Evolutionary conservation across 2,113 vertebrate genomes (phyloP), one percentile per base, ranked within the genome.

Genomic region (Coptodon rendalli): DNA sequence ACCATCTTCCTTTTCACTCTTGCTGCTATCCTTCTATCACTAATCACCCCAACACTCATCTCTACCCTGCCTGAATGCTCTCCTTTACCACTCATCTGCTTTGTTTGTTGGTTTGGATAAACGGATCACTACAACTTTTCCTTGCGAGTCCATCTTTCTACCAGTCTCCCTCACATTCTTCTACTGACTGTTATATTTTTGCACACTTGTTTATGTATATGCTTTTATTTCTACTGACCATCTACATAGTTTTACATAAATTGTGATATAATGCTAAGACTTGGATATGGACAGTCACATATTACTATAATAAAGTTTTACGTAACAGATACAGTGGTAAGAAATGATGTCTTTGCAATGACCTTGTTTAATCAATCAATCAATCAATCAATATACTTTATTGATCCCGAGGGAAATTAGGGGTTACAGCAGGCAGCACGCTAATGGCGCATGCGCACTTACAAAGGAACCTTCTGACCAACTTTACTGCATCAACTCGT

Each of bases 81-180:
- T 68, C 19, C 11, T 22, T 68, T 5, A 38, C 61, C 19, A 22
- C 19, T 40, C 31, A 36, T 19, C 2, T 36, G 16, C 31, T 63
- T 19, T 63, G 6, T 34, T 63, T 36, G 31, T 63, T 63, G 59
- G 9, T 63, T 63, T 59, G 27, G 56, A 59, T 59, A 59, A 59
- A 31, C 27, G 2, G 56, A 29, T 29, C 56, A 63, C 59, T 63
- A 19, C 16, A 34, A 34, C 59, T 36, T 34, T 9, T 40, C 19
- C 19, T 68, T 13, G 19, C 6, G 0, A 0, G 63, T 68, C 34
- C 63, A 68, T 22, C 34, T 68, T 68, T 68, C 59, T n/a, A 38
- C 61, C 10, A 7, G 17, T 36, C 59, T 38, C 34, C 19, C 11
- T 13, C 19, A n/a, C n/a, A 38, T 38, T 13, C 19, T 13, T 24